Base-by-base conservation (phyloP, 2,113 vertebrate species). In the Malurus cyaneus region DNA sequence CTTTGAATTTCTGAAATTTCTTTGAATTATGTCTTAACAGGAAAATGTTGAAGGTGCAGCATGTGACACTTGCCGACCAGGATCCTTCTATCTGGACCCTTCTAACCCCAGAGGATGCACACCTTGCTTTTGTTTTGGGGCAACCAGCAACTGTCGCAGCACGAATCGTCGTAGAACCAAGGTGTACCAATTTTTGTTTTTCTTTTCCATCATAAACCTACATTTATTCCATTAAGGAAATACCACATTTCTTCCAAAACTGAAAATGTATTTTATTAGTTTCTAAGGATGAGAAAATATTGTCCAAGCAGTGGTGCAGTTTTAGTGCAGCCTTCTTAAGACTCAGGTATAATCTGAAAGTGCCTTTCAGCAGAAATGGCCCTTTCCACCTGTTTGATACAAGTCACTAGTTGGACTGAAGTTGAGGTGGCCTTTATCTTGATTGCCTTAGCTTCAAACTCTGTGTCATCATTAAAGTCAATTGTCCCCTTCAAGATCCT, bases 61-160 rank as follows among this genome's bases (percentile, higher is more conserved):
- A 65, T 99, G 99, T 84, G 97, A 98, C 59, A 41, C 86, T 82
- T 99, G 99, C 96, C 97, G 74, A 76, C 95, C 96, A 62, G 98
- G 98, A 67, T 98, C 98, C 10, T 99, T 99, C 98, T 97, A 98
- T 94, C 97, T 99, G 88, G 98, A 99, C 87, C 93, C 98, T 44
- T 97, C 96, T 52, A 99, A 98, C 95, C 98, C 98, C 88, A 97
- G 85, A 6, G 99, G 99, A 52, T 99, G 99, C 81, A 98, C 97
- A 34, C 94, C 92, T 77, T 99, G 99, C 97, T 99, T 99, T 97
- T 99, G 99, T 93, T 99, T 99, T 42, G 98, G 98, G 73, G 98
- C 97, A 61, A 98, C 97, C 52, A 96, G 96, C 81, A 91, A 52
- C 87, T 99, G 99, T 96, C 97, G 59, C 65, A 98, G 99, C 89